A percentile compares a stretch with the other conserved stretches of the same genome.
Conservation (phyloP, 1,140 invertebrate species). For the Drosophila kurseongensis region DNA sequence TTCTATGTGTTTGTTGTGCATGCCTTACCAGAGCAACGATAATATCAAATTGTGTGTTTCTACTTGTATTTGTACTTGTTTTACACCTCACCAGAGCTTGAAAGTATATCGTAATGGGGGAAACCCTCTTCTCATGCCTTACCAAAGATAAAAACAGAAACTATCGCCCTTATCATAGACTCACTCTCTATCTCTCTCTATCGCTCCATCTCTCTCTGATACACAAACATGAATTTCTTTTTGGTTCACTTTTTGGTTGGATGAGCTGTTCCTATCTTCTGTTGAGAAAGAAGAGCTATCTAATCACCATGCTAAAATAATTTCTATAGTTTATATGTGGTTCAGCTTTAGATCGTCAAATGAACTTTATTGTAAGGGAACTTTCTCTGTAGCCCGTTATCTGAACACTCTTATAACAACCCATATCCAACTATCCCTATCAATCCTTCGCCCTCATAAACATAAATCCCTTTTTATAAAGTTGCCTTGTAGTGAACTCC, state of each 20-base stretch:
- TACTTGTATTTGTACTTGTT: slow-evolving; percentile 8
- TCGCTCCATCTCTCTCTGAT: slow-evolving; percentile 33
- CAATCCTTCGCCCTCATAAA: not conserved
- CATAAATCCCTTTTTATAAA: not conserved
- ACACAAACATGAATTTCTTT: slow-evolving; percentile 23
- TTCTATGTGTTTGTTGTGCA: slow-evolving; percentile 8
- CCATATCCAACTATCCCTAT: not conserved
- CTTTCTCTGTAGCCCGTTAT: slow-evolving; percentile 1
- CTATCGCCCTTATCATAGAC: slow-evolving; percentile 26
- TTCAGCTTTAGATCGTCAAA: slow-evolving; percentile 75
- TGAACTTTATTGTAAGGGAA: slow-evolving; percentile 18
- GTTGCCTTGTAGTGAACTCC: slow-evolving; percentile 15
- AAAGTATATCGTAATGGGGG: slow-evolving; percentile 22
- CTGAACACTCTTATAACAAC: not conserved
- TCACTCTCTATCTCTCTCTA: slow-evolving; percentile 21
- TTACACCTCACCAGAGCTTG: slow-evolving; percentile 26
- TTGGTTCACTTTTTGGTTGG: slow-evolving; percentile 35
- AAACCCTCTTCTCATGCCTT: slow-evolving; percentile 11
- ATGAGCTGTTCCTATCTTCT: slow-evolving; percentile 2
- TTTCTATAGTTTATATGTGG: slow-evolving; percentile 84
- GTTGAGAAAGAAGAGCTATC: slow-evolving; percentile 1
- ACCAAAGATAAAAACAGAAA: slow-evolving; percentile 9
- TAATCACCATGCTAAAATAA: slow-evolving; percentile 84
- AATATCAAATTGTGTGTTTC: slow-evolving; percentile 8
- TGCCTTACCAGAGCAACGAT: slow-evolving; percentile 4